Base-by-base conservation (phyloP, 2,113 vertebrate genomes). In the chimpanzee (Pan troglodytes) region DNA sequence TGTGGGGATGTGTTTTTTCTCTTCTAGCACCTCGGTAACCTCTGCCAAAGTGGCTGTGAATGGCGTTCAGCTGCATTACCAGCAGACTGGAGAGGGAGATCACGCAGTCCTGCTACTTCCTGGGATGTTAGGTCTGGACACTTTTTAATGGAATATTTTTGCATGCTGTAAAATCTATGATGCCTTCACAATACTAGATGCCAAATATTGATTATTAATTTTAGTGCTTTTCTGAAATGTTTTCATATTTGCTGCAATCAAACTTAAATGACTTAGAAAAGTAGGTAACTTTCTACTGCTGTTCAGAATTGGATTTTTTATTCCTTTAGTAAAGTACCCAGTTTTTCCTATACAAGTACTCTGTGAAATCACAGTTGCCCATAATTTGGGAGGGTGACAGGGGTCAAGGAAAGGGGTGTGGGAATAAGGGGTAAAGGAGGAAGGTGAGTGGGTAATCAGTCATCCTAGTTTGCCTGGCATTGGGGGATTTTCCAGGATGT, bases 51-150 rank as follows among this genome's bases (percentile, higher is more conserved):
- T 98, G 80, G 95, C 97, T n/a, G 98, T 99, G 87, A 99, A 99
- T 76, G 99, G 99, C 40, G 98, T 99, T 80, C 97, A 99, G 48
- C 98, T 99, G 40, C 99, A 99, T 97, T 99, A 99, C 6, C 99
- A 99, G 98, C 98, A 95, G 92, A 98, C 99, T 0, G 99, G 99
- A 95, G 96, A 91, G 86, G 99, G 99, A 90, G 97, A 98, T 12
- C 99, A 99, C n/a, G 98, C 98, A 0, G 97, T 99, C 90, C 98
- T 99, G 93, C 97, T 99, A 72, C 98, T 99, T 90, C 99, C 99
- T 1, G 99, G 99, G 48, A 99, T 99, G 98, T 95, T 99, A 96
- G 99, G 99, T 99, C 84, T 90, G 99, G n/a, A 96, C 8, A 16
- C 61, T 95, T 95, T 78, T 97, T 95, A 50, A 80, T 89, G 64